These are phyloP conservation scores for Dermolepida albohirtum DNA, from an alignment of 2,888 invertebrate genomes.

Conservation along the genomic window DNA sequence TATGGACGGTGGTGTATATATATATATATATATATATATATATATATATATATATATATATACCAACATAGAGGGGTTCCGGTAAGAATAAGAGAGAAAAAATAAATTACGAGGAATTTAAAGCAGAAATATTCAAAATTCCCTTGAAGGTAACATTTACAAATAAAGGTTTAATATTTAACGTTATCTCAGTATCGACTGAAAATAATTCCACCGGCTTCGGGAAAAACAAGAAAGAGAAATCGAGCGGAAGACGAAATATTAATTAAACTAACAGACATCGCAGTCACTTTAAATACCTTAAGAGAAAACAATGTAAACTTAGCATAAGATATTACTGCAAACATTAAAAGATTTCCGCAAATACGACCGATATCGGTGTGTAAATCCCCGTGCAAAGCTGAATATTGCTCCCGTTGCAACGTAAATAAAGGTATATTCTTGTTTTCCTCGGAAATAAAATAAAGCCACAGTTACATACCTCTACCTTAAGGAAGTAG, in stretches of 20 bases:
- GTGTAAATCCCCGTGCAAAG: conserved; percentile 29
- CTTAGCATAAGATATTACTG: conserved; percentile 14
- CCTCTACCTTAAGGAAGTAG: conserved; percentile 3
- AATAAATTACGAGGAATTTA: too few relatives aligned
- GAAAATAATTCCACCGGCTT: too few relatives aligned
- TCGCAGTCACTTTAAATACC: not conserved
- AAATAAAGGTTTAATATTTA: too few relatives aligned
- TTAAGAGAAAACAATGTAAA: conserved; percentile 10
- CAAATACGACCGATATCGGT: conserved; percentile 19
- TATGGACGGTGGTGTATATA: too few relatives aligned
- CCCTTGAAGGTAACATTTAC: too few relatives aligned
- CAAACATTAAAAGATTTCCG: conserved; percentile 31
- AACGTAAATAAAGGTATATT: conserved; percentile 40
- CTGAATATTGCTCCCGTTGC: conserved; percentile 23
- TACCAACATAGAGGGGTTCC: too few relatives aligned
- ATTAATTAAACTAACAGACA: conserved; percentile 7
- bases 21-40: too few relatives aligned
- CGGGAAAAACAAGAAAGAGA: too few relatives aligned
- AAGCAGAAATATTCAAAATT: too few relatives aligned
- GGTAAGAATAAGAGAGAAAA: too few relatives aligned
- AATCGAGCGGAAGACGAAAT: not conserved
- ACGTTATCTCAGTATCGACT: too few relatives aligned
- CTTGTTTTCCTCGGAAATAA: conserved; percentile 26
- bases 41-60: too few relatives aligned
- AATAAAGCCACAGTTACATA: conserved; percentile 21